These are phyloP conservation scores for Furnarius figulus DNA, from an alignment of 2,113 vertebrate species.

Conservation along the genomic window DNA sequence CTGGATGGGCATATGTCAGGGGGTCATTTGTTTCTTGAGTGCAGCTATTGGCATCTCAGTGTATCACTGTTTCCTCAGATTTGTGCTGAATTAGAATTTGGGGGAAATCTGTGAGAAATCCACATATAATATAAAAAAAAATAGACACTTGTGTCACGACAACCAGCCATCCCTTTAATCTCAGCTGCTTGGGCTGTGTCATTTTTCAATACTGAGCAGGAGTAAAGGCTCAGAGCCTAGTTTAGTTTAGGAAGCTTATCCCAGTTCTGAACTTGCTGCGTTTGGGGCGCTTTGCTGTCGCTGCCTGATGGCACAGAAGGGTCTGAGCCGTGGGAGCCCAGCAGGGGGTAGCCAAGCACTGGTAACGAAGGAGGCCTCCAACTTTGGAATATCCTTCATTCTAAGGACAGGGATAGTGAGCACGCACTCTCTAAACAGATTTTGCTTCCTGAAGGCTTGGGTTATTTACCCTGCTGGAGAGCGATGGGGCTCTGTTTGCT, in stretches of 20 bases:
- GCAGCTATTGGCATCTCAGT: neutral
- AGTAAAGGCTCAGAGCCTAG: neutral
- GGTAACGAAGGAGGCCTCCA: constrained; percentile 67
- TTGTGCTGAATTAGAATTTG: neutral
- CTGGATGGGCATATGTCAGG: accelerated
- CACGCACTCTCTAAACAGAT: neutral
- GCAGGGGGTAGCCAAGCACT: constrained; percentile 95
- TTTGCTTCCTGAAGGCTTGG: neutral
- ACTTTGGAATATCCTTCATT: neutral
- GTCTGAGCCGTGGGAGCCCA: constrained; percentile 75
- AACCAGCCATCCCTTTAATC: neutral
- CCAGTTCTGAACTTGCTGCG: neutral
- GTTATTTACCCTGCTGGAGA: neutral
- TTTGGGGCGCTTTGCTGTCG: neutral
- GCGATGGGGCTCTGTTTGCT: neutral
- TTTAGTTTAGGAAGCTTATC: neutral
- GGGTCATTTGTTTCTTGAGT: neutral
- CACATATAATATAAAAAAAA: neutral
- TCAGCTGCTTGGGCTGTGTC: neutral
- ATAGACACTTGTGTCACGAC: accelerated
- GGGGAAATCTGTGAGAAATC: neutral
- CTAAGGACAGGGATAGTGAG: neutral
- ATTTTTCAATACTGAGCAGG: neutral
- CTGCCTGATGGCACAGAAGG: constrained; percentile 12
- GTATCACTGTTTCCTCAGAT: neutral